Evolutionary conservation across 2,113 vertebrate species (phyloP), one percentile per base, ranked within the genome.

Genomic region (Hippopotamus amphibius): DNA sequence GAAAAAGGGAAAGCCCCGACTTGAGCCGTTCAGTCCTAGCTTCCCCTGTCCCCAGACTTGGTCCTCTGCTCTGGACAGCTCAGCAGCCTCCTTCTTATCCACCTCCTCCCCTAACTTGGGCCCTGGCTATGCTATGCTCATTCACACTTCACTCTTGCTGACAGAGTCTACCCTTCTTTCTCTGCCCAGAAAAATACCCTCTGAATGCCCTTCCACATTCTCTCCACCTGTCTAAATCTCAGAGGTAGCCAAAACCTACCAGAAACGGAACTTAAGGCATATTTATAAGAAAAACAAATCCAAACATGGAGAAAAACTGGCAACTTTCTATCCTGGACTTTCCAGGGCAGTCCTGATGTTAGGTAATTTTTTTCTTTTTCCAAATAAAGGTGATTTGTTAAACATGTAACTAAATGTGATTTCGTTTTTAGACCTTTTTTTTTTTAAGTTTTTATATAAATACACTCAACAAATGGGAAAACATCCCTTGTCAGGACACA

Each of bases 211-310:
- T 97, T 97, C 89, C 79, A 98, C 93, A 96, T 97, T 97, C 88
- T 89, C 86, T 80, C 93, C 96, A 98, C 97, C 97, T 98, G 97
- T 97, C 97, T 97, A 98, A 97, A 98, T 97, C 68, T 96, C 93
- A 96, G 13, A 93, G 30, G 50, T 69, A 86, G 96, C 97, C 97
- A 98, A 98, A 97, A 96, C 46, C 89, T 93, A 98, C 95, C 97
- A 97, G 92, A 93, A 96, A 97, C 3, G 89, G 97, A 97, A 98
- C 95, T 97, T 91, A 89, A 92, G 55, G 79, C 96, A 61, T 97
- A 97, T 97, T 98, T 97, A 97, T 96, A 96, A 97, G 97, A 92
- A 97, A 97, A 95, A 97, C 91, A 97, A 98, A 97, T 14, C 87
- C 72, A 91, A 95, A 97, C 88, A 91, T 96, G 92, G 74, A 96